Evolutionary conservation across 2,888 invertebrate genomes (phyloP).

Genomic region (Sphaerophoria rueppellii): DNA sequence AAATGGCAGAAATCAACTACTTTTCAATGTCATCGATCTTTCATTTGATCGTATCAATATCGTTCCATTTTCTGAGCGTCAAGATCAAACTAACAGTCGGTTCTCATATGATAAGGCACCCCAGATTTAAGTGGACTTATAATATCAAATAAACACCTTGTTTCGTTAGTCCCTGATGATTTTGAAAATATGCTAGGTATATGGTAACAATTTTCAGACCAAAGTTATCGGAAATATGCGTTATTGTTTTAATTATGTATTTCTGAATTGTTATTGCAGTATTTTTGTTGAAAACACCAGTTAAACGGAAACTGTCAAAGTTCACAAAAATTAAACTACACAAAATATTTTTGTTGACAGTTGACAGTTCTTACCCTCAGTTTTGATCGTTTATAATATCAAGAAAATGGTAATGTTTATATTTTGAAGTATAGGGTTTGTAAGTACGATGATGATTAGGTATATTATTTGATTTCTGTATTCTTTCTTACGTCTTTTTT

Average conservation of each 20-base stretch:
- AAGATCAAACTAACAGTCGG: too few relatives aligned
- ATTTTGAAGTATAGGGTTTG: conserved; percentile 55
- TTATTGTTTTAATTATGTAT: background rate
- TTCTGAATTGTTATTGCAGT: conserved; percentile 6
- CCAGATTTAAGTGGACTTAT: too few relatives aligned
- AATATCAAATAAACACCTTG: too few relatives aligned
- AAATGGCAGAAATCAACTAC: too few relatives aligned
- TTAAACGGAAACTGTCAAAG: conserved; percentile 48
- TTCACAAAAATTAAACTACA: conserved; percentile 57
- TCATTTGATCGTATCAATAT: too few relatives aligned
- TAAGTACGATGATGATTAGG: conserved; percentile 67
- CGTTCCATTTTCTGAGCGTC: too few relatives aligned
- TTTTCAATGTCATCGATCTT: too few relatives aligned
- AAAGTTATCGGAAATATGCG: conserved; percentile 25
- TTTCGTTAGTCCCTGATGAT: too few relatives aligned
- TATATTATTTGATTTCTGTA: conserved; percentile 57
- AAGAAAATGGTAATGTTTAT: conserved; percentile 67
- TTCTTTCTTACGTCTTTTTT: conserved; percentile 51
- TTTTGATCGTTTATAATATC: conserved; percentile 69
- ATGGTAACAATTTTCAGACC: background rate
- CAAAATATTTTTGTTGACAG: conserved; percentile 48
- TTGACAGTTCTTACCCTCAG: conserved; percentile 54
- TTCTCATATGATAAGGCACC: too few relatives aligned
- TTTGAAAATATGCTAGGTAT: too few relatives aligned
- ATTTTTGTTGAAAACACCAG: conserved; percentile 42